These are phyloP conservation scores for Panthera tigris DNA, from an alignment of 2,113 vertebrate genomes.

Conservation along the genomic window DNA sequence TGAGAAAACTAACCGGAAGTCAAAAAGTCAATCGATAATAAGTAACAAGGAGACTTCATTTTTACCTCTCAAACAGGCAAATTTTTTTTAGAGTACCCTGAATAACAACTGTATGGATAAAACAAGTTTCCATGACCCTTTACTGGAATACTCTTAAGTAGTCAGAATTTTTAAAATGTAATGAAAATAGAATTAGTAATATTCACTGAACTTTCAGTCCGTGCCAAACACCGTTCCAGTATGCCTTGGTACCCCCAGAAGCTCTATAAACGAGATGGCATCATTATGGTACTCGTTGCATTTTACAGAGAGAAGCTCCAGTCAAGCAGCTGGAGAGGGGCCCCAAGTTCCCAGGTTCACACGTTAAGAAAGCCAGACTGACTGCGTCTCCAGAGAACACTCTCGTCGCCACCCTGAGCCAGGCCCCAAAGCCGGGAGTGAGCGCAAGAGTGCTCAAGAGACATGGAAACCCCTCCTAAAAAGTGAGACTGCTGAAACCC, in stretches of 20 bases:
- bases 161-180: neutral
- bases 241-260: neutral
- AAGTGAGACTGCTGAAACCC: neutral
- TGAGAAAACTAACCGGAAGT: neutral
- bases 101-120: neutral
- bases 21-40: neutral
- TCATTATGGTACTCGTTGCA: neutral
- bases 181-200: neutral
- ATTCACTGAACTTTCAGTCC: neutral
- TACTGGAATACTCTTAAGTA: neutral
- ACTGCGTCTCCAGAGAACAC: neutral
- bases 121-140: neutral
- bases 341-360: neutral
- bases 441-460: neutral
- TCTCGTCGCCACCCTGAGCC: no score
- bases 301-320: neutral
- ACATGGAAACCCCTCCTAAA: neutral
- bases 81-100: neutral
- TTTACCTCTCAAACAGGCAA: neutral
- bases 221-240: no score
- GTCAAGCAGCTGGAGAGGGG: accelerated
- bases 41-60: neutral
- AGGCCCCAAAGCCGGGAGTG: neutral
- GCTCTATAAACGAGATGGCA: neutral
- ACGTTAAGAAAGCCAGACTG: neutral